These are phyloP conservation scores for Tiphia femorata DNA, from an alignment of 2,888 invertebrate genomes.

Conservation along the genomic window DNA sequence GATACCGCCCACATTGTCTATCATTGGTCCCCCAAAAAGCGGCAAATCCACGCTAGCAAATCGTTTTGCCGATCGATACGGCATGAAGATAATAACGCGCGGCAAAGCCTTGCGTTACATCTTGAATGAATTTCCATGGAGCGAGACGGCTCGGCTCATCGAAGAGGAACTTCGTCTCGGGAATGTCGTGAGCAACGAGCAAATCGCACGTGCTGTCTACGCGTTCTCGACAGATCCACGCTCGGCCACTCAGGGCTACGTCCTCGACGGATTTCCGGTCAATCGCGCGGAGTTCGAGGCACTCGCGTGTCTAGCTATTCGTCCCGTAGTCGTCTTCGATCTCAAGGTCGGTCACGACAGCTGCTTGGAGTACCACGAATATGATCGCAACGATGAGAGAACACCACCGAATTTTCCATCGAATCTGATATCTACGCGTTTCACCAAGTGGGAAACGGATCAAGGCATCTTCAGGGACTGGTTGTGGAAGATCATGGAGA, in stretches of 20 bases:
- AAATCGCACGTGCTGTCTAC: slow-evolving; percentile 72
- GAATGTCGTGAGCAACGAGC: slow-evolving; percentile 67
- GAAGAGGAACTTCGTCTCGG: slow-evolving; percentile 68
- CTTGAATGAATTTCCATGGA: slow-evolving; percentile 71
- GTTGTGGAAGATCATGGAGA: slow-evolving; percentile 72
- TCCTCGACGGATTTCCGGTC: slow-evolving; percentile 76
- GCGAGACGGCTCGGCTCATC: slow-evolving; percentile 70
- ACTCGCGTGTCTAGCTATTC: slow-evolving; percentile 71
- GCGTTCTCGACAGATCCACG: slow-evolving; percentile 70
- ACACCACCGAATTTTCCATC: slow-evolving; percentile 65
- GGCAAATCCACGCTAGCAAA: slow-evolving; percentile 74
- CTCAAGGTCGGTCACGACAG: slow-evolving; percentile 66
- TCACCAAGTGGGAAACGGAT: slow-evolving; percentile 67
- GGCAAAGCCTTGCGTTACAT: slow-evolving; percentile 72
- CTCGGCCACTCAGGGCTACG: slow-evolving; percentile 72
- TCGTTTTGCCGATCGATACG: slow-evolving; percentile 72
- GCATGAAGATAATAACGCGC: slow-evolving; percentile 72
- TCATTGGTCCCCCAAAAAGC: slow-evolving; percentile 76
- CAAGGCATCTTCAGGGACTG: slow-evolving; percentile 68
- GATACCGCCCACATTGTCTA: slow-evolving; percentile 71
- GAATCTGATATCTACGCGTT: slow-evolving; percentile 69
- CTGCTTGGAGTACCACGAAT: slow-evolving; percentile 66
- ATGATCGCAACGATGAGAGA: slow-evolving; percentile 65
- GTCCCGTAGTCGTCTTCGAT: slow-evolving; percentile 74
- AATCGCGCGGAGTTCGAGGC: slow-evolving; percentile 70